phyloP scores from a whole-genome alignment of 2,888 invertebrate genomes.

The Andrena hattorfiana region DNA sequence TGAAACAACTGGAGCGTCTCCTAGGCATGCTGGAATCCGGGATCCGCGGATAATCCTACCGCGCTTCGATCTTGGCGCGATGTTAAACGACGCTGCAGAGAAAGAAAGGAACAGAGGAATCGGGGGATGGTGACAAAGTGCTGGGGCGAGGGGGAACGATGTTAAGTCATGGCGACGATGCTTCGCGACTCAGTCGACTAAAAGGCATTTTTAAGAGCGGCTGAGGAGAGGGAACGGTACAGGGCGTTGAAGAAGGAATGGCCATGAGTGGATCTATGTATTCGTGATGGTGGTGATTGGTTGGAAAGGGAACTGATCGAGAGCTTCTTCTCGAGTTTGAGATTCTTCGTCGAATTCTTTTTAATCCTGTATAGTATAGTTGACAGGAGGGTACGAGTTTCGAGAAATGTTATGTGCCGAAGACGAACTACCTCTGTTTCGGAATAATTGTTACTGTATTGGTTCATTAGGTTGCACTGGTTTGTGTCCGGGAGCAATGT shows the following conservation, averaged over 20 bases:
- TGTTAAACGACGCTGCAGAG: slow-evolving; percentile 69
- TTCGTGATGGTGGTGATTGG: not conserved
- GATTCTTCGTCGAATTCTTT: not conserved
- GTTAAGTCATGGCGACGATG: slow-evolving; percentile 49
- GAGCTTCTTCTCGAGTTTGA: not conserved
- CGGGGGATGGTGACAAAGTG: slow-evolving; percentile 53
- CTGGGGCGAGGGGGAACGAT: slow-evolving; percentile 25
- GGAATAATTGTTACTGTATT: no score
- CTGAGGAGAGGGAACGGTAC: not conserved
- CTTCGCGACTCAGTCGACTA: slow-evolving; percentile 8
- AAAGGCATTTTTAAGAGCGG: not conserved
- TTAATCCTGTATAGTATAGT: no score
- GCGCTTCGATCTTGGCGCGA: slow-evolving; percentile 74
- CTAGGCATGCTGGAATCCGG: slow-evolving; percentile 72
- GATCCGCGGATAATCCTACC: slow-evolving; percentile 78
- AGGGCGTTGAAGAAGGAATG: not conserved
- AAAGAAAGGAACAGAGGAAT: slow-evolving; percentile 46
- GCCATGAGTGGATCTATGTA: not conserved
- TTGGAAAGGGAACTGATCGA: not conserved
- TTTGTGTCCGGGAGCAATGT: no score
- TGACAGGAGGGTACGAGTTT: no score
- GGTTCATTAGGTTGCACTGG: no score
- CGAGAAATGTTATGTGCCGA: no score
- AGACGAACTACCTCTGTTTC: no score
- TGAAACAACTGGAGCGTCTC: slow-evolving; percentile 77